Evolutionary conservation across 1,140 invertebrate species (phyloP).

Genomic region (Pogonomyrmex californicus): DNA sequence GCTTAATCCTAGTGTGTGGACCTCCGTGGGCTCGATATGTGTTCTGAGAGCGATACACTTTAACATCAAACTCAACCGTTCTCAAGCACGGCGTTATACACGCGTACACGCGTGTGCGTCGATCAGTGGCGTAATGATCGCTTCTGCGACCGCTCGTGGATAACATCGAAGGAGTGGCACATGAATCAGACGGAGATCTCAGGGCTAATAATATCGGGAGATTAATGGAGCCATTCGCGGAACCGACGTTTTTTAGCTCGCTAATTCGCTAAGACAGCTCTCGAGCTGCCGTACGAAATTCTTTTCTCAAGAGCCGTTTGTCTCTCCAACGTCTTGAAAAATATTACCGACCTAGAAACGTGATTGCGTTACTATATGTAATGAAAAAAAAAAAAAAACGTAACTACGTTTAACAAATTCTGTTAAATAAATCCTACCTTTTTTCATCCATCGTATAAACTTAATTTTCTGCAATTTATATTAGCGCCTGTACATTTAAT

Average conservation of each 20-base stretch:
- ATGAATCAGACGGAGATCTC: constrained; percentile 53
- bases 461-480: neutral
- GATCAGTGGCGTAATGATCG: constrained; percentile 56
- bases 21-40: constrained; percentile 42
- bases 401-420: constrained; percentile 1
- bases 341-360: neutral
- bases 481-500: neutral
- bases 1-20: constrained; percentile 42
- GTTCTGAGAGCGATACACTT: constrained; percentile 56
- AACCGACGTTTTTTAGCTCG: constrained; percentile 34
- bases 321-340: neutral
- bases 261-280: constrained; percentile 44
- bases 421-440: constrained; percentile 3
- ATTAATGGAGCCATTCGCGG: constrained; percentile 47
- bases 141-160: constrained; percentile 42
- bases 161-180: constrained; percentile 59
- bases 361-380: neutral
- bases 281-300: constrained; percentile 35
- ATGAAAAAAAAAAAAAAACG: neutral
- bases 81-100: constrained; percentile 42
- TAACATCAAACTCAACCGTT: constrained; percentile 61
- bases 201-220: constrained; percentile 56
- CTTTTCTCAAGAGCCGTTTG: constrained; percentile 1
- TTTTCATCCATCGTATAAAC: neutral
- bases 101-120: constrained; percentile 38